Percentiles rank a stretch among this genome's conserved stretches.
Evolutionary conservation across 1,140 invertebrate genomes (phyloP).

Genomic region (Calosoma granatense): DNA sequence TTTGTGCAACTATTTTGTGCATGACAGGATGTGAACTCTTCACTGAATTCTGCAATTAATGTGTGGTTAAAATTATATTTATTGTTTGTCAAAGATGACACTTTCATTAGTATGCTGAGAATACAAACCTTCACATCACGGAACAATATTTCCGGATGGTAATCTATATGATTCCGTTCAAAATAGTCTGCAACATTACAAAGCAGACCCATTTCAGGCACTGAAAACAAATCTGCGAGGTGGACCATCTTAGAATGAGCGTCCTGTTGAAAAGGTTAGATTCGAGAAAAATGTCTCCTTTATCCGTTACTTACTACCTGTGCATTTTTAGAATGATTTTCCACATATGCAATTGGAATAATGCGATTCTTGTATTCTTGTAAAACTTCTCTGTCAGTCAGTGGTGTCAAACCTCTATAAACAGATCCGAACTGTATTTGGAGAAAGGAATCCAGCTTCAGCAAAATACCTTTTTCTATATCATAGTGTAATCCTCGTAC

Average conservation of each 20-base stretch:
- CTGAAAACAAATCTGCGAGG: conserved; percentile 91
- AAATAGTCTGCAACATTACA: conserved; percentile 93
- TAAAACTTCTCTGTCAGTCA: conserved; percentile 78
- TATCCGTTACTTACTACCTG: conserved; percentile 20
- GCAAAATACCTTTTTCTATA: conserved; percentile 85
- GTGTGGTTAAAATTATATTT: conserved; percentile 13
- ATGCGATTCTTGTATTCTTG: conserved; percentile 77
- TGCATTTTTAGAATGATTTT: conserved; percentile 41
- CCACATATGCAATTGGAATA: conserved; percentile 73
- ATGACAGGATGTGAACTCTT: conserved; percentile 83
- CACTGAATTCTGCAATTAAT: conserved; percentile 66
- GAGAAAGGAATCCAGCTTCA: conserved; percentile 93
- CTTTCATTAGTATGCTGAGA: no score
- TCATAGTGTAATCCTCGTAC: conserved; percentile 93
- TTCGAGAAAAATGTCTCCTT: conserved; percentile 10
- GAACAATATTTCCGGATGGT: conserved; percentile 92
- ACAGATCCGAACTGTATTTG: conserved; percentile 94
- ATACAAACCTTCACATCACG: conserved; percentile 82
- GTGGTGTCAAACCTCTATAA: conserved; percentile 73
- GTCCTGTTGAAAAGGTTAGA: conserved; percentile 42
- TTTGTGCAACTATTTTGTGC: conserved; percentile 73
- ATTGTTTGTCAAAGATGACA: conserved; percentile 11
- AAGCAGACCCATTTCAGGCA: conserved; percentile 89
- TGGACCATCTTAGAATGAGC: conserved; percentile 81
- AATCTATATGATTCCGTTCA: conserved; percentile 78